These are phyloP conservation scores for Oscheius sp. DNA, from an alignment of 1,140 invertebrate species.

Conservation along the genomic window DNA sequence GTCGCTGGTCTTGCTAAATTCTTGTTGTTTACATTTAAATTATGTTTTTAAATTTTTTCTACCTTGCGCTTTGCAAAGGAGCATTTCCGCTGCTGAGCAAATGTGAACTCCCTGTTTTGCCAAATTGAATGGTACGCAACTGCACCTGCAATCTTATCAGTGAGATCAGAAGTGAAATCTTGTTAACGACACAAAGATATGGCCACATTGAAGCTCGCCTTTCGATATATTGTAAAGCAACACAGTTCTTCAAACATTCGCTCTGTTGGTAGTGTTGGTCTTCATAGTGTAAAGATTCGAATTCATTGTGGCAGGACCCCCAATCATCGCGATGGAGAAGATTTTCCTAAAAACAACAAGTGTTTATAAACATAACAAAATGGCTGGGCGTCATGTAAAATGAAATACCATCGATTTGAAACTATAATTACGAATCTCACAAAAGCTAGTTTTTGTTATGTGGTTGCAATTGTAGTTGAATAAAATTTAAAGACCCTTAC, in stretches of 20 bases:
- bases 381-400: no score
- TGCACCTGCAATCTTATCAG: neutral
- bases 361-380: no score
- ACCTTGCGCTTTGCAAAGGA: neutral
- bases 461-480: no score
- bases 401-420: no score
- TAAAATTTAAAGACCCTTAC: no score
- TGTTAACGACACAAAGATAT: no score
- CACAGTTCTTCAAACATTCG: constrained; percentile 2
- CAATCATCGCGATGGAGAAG: neutral
- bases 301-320: neutral
- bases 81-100: neutral
- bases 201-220: neutral
- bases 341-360: neutral
- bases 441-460: no score
- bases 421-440: no score
- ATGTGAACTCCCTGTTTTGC: neutral
- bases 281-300: neutral
- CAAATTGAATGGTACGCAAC: neutral
- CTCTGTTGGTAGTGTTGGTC: neutral
- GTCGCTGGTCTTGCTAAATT: neutral
- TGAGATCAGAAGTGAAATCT: no score
- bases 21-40: neutral
- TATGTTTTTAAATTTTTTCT: neutral
- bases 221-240: neutral